Base-by-base conservation (phyloP, 1,140 invertebrate genomes). In the Tribolium castaneum region DNA sequence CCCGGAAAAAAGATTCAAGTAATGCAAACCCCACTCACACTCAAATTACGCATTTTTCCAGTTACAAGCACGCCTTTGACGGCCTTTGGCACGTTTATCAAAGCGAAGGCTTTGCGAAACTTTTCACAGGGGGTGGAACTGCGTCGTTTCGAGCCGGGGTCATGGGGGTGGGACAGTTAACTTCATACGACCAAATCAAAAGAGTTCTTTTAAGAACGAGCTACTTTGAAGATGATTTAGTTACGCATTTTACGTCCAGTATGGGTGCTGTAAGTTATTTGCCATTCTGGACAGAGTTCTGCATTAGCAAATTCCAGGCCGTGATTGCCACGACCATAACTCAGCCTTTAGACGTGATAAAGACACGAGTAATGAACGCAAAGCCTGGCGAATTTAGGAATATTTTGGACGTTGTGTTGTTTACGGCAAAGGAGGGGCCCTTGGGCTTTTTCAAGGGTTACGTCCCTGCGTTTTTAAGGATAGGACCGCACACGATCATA, bases 401-500 rank as follows among this genome's bases (percentile, higher is more conserved):
- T 76, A 87, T 98, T 14, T 85, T 91, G 56, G 90, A 92, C 80
- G 90, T 97, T 78, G 88, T 95, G 12, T 83, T 90, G 12, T 93
- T 94, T 83, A 98, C 97, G 19, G 96, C 94, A 0, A 95, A 94
- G 87, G 88, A 95, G 39, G 97, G 98, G 52, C 97, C 97, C 14
- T 79, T 94, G 35, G 97, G 95, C 79, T 99, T 99, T 88, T 99
- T 96, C 85, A 98, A 99, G 90, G 98, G 98, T 30, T 99, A 98
- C 86, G 88, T 99, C 83, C 98, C 98, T 82, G 97, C 98, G 3
- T 99, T 99, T 89, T 93, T 99, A n/a, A 92, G 98, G 49, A 89
- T 99, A n/a, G 97, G 95, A 25, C 98, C 98, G 0, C 98, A 99
- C 76, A 99, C 98, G 10, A 95, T 99, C 75, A 88, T 99, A 9